Base-by-base conservation (phyloP, 2,888 invertebrate genomes). In the Drosophila prostipennis region DNA sequence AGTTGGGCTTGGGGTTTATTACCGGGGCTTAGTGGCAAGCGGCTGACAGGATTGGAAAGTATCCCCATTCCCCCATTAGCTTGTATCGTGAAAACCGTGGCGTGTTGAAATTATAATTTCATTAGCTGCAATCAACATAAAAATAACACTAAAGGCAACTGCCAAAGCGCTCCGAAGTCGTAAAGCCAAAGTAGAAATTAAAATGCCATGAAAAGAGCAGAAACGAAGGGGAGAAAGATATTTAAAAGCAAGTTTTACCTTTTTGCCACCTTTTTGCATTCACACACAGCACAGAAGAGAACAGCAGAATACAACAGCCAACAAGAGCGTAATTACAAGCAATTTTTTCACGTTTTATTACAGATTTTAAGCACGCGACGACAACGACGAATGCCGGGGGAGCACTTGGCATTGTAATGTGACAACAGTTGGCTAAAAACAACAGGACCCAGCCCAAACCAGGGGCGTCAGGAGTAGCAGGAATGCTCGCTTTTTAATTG, bases 101-200 rank as follows among this genome's bases (percentile, higher is more conserved):
- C 78, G 64, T 77, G 87, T 67, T 85, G 63, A 89, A 89, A 84
- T 87, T 84, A 89, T 84, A 77, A 85, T 84, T 85, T 84, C 84
- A 89, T 89, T 87, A 84, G 89, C 85, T 83, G 78, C 79, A 82
- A 89, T 89, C 77, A 89, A 73, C 85, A 81, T 89, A 85, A 89
- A 87, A 84, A 89, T 84, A 89, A 89, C 85, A 84, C 82, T 89
- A 74, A 87, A 70, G 85, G 16, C 75, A 73, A 89, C 72, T 72
- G 87, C 79, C 72, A 68, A 74, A 77, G 79, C 82, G 68, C 82
- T 83, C 84, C 74, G 75, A 80, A 87, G 80, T 81, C 82, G 86
- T 82, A 88, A 86, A 82, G 83, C 84, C 52, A 57, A 67, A 74
- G 69, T 67, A 68, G 53, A 73, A 73, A 69, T 73, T 67, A 77